These are phyloP conservation scores for Listronotus bonariensis DNA, from an alignment of 1,140 invertebrate genomes.

Conservation along the genomic window DNA sequence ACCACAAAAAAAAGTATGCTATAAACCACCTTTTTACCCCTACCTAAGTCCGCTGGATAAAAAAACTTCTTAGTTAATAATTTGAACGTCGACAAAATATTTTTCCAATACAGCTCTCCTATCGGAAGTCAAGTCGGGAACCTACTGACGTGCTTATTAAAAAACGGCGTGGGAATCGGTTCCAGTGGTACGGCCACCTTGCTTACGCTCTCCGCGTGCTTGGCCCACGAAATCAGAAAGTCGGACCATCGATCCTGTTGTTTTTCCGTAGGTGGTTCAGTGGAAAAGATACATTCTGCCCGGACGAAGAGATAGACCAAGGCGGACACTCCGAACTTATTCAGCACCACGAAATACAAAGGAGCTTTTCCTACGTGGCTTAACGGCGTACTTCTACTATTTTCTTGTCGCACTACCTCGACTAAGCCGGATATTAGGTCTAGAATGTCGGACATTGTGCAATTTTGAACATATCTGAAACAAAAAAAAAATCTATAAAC, in stretches of 20 bases:
- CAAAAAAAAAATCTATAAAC: slow-evolving; percentile 18
- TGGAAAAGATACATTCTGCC: slow-evolving; percentile 47
- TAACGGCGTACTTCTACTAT: slow-evolving; percentile 51
- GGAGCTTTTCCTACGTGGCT: slow-evolving; percentile 51
- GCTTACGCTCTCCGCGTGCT: slow-evolving; percentile 39
- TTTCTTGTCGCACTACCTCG: slow-evolving; percentile 47
- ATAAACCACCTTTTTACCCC: no score
- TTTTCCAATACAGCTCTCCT: slow-evolving; percentile 45
- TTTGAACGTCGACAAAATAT: slow-evolving; percentile 40
- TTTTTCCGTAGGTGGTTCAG: slow-evolving; percentile 43
- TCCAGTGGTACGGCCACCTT: slow-evolving; percentile 49
- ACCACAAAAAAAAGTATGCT: no score
- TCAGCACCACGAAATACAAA: slow-evolving; percentile 50
- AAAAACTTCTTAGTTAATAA: slow-evolving; percentile 12
- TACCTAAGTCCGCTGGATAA: not conserved
- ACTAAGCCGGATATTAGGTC: slow-evolving; percentile 48
- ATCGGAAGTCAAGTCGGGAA: slow-evolving; percentile 44
- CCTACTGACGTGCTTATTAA: slow-evolving; percentile 47
- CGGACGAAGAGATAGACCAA: slow-evolving; percentile 48
- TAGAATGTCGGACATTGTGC: slow-evolving; percentile 49
- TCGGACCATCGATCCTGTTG: slow-evolving; percentile 47
- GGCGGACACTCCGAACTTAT: slow-evolving; percentile 54
- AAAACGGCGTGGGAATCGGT: slow-evolving; percentile 45
- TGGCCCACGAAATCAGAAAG: slow-evolving; percentile 48
- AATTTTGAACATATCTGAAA: slow-evolving; percentile 48